Percentiles rank a stretch among this genome's conserved stretches.
Conservation (phyloP, 2,888 invertebrate species). For the Mycalesis mineus region DNA sequence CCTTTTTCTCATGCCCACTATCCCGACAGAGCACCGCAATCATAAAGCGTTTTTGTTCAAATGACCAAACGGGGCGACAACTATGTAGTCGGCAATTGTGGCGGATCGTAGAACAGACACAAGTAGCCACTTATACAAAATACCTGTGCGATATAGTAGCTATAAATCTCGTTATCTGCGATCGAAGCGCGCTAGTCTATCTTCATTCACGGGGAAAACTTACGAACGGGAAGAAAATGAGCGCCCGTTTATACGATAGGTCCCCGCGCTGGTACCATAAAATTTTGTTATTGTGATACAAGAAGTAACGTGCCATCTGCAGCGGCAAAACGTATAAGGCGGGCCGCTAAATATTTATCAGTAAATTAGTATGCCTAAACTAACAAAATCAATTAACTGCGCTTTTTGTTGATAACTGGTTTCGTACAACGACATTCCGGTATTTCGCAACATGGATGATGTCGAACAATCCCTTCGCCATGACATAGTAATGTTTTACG, state of each 20-base stretch:
- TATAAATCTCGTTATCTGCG: constrained; percentile 25
- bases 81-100: constrained; percentile 33
- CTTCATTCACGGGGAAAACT: constrained; percentile 30
- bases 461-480: constrained; percentile 33
- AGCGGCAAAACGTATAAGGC: constrained; percentile 57
- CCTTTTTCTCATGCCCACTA: constrained; percentile 32
- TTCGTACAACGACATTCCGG: constrained; percentile 52
- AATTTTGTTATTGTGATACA: constrained; percentile 51
- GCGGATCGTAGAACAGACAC: constrained; percentile 22
- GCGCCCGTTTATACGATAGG: constrained; percentile 22
- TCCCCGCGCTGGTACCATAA: constrained; percentile 46
- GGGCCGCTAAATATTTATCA: constrained; percentile 65
- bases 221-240: constrained; percentile 28
- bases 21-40: constrained; percentile 32
- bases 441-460: constrained; percentile 42
- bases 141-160: constrained; percentile 24
- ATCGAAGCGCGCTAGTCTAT: constrained; percentile 14
- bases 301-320: constrained; percentile 53
- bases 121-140: constrained; percentile 23
- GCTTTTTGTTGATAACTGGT: constrained; percentile 55
- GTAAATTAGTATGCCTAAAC: constrained; percentile 70
- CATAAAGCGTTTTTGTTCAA: constrained; percentile 37
- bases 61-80: constrained; percentile 35
- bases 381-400: constrained; percentile 68
- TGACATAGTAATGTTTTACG: constrained; percentile 37